phyloP scores from a whole-genome alignment of 2,888 invertebrate species.

The Acutogordius australiensis region DNA sequence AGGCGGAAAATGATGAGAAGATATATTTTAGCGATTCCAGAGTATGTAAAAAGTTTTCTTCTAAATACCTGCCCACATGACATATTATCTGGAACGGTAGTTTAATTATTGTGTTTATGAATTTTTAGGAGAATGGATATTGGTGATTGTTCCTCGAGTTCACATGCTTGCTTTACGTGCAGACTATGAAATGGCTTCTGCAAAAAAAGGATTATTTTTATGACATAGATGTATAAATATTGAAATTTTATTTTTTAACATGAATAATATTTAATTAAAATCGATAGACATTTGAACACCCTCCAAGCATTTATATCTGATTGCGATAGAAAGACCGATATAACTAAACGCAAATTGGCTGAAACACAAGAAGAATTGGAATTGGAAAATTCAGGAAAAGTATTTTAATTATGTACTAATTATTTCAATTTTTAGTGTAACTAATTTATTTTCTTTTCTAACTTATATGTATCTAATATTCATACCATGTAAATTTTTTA shows the following conservation, averaged over 20 bases:
- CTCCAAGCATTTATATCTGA: conserved; percentile 77
- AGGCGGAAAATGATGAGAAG: conserved; percentile 62
- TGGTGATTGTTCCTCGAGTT: conserved; percentile 90
- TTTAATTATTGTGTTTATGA: conserved; percentile 23
- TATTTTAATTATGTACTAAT: too few relatives aligned
- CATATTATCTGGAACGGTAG: conserved; percentile 86
- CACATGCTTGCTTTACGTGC: conserved; percentile 93
- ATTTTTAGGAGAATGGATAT: conserved; percentile 55
- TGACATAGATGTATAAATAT: conserved; percentile 68
- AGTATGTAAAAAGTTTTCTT: conserved; percentile 96
- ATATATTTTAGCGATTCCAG: conserved; percentile 74
- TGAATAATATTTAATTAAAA: conserved; percentile 48
- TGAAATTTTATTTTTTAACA: conserved; percentile 45
- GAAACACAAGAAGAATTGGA: conserved; percentile 90
- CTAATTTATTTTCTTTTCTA: too few relatives aligned
- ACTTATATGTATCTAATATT: too few relatives aligned
- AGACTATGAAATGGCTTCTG: conserved; percentile 75
- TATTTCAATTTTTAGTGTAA: too few relatives aligned
- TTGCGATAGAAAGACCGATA: conserved; percentile 75
- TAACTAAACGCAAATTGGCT: conserved; percentile 65
- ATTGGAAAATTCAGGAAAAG: conserved; percentile 69
- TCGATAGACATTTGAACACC: conserved; percentile 64
- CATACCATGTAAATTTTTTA: too few relatives aligned
- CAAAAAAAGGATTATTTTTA: conserved; percentile 77
- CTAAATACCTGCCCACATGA: conserved; percentile 96